Base-by-base conservation (phyloP, 2,113 vertebrate genomes). In the Eclectus roratus region DNA sequence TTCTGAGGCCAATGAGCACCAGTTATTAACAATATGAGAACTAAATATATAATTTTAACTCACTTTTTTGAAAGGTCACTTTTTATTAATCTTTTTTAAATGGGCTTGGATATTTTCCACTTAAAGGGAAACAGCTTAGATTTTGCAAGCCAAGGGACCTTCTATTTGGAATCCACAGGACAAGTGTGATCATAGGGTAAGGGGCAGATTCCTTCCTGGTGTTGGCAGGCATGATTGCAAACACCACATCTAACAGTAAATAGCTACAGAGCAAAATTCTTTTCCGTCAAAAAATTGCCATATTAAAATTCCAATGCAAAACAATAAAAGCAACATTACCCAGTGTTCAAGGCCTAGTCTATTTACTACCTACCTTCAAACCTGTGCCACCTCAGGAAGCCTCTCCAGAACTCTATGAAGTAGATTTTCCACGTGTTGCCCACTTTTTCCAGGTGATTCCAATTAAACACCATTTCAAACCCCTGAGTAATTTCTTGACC, bases 41-140 rank as follows among this genome's bases (percentile, higher is more conserved):
- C 60, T 74, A 91, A 92, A 86, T 83, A 55, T 61, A 37, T 52
- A 8, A 72, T 84, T 86, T 91, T 66, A 92, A 58, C 76, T 94
- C 58, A 81, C 33, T 89, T 94, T 80, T 88, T 84, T 71, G 3
- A 93, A 94, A 96, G 91, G 77, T 87, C 86, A 79, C 25, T 81
- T 88, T 83, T 88, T 70, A 84, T 93, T 91, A 93, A 68, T 89
- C 69, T 81, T 92, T 91, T 77, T 81, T 88, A 88, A 93, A 63
- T 31, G 39, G 25, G 64, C 56, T 88, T 86, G 35, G 37, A 46
- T 96, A 86, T 86, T 91, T 92, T 91, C 79, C 55, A 60, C 50
- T 93, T 85, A 93, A 77, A 76, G 53, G n/a, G 33, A 69, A 92
- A 35, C 25, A 66, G 43, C 55, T 86, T 60, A 80, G 13, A 52